These are phyloP conservation scores for Leptinotarsa rubiginosa DNA, from an alignment of 2,888 invertebrate species.

Conservation along the genomic window DNA sequence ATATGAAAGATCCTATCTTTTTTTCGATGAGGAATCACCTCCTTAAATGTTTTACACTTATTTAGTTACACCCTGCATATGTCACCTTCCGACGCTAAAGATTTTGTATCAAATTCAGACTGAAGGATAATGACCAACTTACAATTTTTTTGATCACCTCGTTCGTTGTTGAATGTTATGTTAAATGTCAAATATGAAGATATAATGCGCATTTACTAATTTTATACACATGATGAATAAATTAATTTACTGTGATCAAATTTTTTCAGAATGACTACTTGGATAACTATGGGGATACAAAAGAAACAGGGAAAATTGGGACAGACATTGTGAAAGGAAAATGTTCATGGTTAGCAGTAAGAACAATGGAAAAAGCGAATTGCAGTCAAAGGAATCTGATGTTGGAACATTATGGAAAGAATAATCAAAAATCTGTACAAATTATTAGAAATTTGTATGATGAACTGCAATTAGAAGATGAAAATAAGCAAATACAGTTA, in stretches of 20 bases:
- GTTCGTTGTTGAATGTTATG: no score
- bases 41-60: no score
- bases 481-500: background rate
- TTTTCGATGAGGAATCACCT: no score
- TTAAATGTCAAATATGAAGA: no score
- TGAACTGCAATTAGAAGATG: conserved; percentile 6
- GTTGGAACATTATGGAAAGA: conserved; percentile 79
- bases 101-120: no score
- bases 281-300: conserved; percentile 89
- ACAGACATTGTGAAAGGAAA: conserved; percentile 95
- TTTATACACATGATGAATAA: no score
- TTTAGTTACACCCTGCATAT: no score
- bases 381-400: conserved; percentile 77
- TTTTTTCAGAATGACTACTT: conserved; percentile 82
- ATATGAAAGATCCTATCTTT: no score
- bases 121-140: no score
- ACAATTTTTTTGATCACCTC: no score
- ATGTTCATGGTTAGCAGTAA: conserved; percentile 93
- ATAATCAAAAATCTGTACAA: conserved; percentile 74
- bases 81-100: no score
- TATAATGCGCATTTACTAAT: no score
- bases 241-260: background rate
- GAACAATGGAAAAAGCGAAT: conserved; percentile 83
- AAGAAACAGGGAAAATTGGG: conserved; percentile 87
- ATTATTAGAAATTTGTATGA: conserved; percentile 70